phyloP scores from a whole-genome alignment of 2,113 vertebrate genomes.

The Strix uralensis region DNA sequence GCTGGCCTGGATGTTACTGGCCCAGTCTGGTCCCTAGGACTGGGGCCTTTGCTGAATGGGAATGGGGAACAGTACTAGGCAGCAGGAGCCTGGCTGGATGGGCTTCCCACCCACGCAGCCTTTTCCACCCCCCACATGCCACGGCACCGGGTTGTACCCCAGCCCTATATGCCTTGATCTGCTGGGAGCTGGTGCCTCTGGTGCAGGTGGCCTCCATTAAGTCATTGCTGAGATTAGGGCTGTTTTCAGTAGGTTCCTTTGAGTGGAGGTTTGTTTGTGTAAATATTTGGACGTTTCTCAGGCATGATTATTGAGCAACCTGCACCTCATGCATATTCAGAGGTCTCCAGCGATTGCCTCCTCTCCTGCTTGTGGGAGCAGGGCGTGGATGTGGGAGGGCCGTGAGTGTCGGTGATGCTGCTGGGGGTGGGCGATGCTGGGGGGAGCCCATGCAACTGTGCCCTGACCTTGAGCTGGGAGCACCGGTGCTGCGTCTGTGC shows the following conservation, averaged over 20 bases:
- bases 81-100: background rate
- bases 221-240: background rate
- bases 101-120: background rate
- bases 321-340: slow-evolving; percentile 64
- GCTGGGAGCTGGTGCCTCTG: background rate
- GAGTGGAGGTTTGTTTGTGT: slow-evolving; percentile 56
- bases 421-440: background rate
- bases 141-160: background rate
- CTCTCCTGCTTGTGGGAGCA: background rate
- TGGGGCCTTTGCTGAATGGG: background rate
- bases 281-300: slow-evolving; percentile 63
- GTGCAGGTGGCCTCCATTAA: background rate
- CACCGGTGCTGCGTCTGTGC: background rate
- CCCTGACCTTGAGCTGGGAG: background rate
- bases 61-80: accelerated
- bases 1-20: background rate
- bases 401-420: background rate
- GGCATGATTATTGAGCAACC: slow-evolving; percentile 38
- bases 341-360: background rate
- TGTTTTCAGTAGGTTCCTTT: slow-evolving; percentile 34
- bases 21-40: background rate
- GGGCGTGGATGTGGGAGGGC: background rate
- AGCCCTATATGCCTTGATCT: background rate
- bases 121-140: accelerated
- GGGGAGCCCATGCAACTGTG: accelerated